Percentiles rank a stretch among this genome's conserved stretches.
phyloP scores from a whole-genome alignment of 1,140 invertebrate species.

The Drosophila busckii region DNA sequence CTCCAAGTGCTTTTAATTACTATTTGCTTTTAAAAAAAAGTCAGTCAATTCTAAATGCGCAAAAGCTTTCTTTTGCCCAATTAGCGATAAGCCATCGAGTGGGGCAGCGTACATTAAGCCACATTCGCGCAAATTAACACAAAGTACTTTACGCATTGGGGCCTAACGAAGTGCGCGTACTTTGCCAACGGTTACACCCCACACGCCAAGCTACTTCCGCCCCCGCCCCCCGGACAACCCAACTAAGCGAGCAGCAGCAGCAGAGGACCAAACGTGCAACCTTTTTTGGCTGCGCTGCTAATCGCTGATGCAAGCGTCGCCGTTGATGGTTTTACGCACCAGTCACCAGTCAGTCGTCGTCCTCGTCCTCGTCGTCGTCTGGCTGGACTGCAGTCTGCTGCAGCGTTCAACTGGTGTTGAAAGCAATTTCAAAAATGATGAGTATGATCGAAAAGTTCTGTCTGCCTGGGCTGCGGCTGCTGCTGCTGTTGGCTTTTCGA shows the following conservation, averaged over 20 bases:
- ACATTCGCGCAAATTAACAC: slow-evolving; percentile 73
- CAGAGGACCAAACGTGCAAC: not conserved
- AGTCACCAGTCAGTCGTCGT: slow-evolving; percentile 2
- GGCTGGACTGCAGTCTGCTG: too few relatives aligned
- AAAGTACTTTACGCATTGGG: slow-evolving; percentile 56
- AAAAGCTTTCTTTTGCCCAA: slow-evolving; percentile 62
- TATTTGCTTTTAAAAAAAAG: slow-evolving; percentile 49
- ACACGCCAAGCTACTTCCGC: slow-evolving; percentile 12
- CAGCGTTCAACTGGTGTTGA: slow-evolving; percentile 78
- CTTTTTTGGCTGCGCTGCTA: not conserved
- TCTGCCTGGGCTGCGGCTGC: slow-evolving; percentile 9
- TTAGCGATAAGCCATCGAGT: slow-evolving; percentile 60
- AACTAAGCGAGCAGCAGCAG: too few relatives aligned
- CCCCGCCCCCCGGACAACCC: not conserved
- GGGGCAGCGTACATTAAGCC: slow-evolving; percentile 62
- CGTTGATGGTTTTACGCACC: slow-evolving; percentile 67
- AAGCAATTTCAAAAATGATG: slow-evolving; percentile 79
- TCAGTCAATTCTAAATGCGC: not conserved
- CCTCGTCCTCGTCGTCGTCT: too few relatives aligned
- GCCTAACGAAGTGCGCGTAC: slow-evolving; percentile 67
- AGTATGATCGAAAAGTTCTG: slow-evolving; percentile 75
- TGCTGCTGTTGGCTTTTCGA: slow-evolving; percentile 69
- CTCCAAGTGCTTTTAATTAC: slow-evolving; percentile 40
- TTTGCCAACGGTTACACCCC: slow-evolving; percentile 29
- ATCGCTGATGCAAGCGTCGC: slow-evolving; percentile 46